Conservation (phyloP, 2,888 invertebrate species). For the Rosalia funebris region DNA sequence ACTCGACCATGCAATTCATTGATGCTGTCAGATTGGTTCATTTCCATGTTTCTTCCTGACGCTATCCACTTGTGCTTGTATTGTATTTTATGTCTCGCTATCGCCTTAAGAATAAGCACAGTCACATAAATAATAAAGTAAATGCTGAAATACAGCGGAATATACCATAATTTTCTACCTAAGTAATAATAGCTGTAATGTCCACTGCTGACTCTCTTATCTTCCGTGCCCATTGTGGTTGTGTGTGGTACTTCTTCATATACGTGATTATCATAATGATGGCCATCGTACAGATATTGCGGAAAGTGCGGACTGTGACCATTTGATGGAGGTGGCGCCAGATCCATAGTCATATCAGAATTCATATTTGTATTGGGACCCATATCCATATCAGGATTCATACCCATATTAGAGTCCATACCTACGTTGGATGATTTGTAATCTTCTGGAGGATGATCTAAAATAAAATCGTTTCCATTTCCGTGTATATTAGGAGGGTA, state of each 20-base stretch:
- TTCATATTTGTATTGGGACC: neutral
- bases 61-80: constrained; percentile 67
- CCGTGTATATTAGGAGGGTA: constrained; percentile 46
- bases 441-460: constrained; percentile 28
- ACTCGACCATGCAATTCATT: constrained; percentile 53
- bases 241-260: constrained; percentile 62
- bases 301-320: constrained; percentile 48
- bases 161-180: constrained; percentile 79
- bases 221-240: constrained; percentile 66
- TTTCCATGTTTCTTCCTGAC: constrained; percentile 42
- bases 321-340: constrained; percentile 64
- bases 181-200: constrained; percentile 79
- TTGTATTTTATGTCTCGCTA: constrained; percentile 77
- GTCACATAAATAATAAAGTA: constrained; percentile 77
- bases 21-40: constrained; percentile 38
- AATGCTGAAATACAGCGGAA: constrained; percentile 80
- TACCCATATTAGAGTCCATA: neutral
- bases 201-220: constrained; percentile 69
- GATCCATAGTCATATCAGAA: constrained; percentile 55
- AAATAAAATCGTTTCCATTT: constrained; percentile 21
- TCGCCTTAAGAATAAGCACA: constrained; percentile 76
- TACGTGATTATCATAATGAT: constrained; percentile 58
- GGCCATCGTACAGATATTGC: constrained; percentile 61
- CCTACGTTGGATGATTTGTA: constrained; percentile 20
- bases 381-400: neutral